Base-by-base conservation (phyloP, 2,888 invertebrate species). In the Dermolepida albohirtum region DNA sequence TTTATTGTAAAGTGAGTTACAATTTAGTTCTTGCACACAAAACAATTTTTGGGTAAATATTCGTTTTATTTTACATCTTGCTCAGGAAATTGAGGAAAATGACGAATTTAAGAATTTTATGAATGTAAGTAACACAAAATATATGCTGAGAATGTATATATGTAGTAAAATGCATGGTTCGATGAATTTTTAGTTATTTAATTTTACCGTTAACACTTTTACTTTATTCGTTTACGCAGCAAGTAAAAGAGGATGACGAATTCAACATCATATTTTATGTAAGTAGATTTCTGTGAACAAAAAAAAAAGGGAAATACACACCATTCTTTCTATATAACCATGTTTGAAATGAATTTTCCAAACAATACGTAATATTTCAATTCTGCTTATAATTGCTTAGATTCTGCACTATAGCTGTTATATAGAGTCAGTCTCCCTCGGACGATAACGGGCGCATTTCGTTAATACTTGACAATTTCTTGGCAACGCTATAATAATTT, bases 1-100 rank as follows among this genome's bases (percentile, higher is more conserved):
- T 92, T 16, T 92, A 90, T 78, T 89, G 91, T 72, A 89, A 89
- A 87, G 93, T 93, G 82, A 82, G 78, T 57, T 74, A 4, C 7
- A 2, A 14, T 47, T 47, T 47, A n/a, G 10, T n/a, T 14, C 14
- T 7, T 14, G 57, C 52, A 44, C 59, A 63, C 67, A 14, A 55
- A 39, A 41, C 22, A n/a, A n/a, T 11, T 51, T n/a, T n/a, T 40
- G 14, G 17, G 17, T 17, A 16, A 40, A 14, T 2, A 49, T 17
- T 49, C 17, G 22, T n/a, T 11, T 22, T 1, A 22, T 49, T 44
- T 62, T 62, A 47, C 34, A 29, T 34, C 39, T 16, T 22, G 29
- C 7, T 12, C 41, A 57, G 66, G 27, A 57, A 34, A 10, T 64
- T 44, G 43, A 64, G 51, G 52, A 43, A 29, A 52, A 34, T 44